Conservation (phyloP, 2,888 invertebrate species). For the Brachynemurus nebulosus region DNA sequence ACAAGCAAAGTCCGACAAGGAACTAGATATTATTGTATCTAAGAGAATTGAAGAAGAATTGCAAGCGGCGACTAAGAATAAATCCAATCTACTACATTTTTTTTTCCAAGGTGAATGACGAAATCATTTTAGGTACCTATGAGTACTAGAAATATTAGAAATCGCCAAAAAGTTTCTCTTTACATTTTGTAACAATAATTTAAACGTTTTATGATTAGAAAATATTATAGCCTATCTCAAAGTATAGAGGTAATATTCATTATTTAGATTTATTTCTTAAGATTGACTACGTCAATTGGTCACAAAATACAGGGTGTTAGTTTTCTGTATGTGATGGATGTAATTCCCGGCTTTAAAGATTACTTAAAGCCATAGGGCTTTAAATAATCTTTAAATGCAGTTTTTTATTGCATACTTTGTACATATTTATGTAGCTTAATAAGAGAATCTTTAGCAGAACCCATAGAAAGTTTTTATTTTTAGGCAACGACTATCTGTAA, state of each 20-base stretch:
- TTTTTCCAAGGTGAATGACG: constrained; percentile 10
- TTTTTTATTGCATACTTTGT: not conserved
- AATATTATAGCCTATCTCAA: not conserved
- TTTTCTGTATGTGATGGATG: not conserved
- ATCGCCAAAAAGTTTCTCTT: not conserved
- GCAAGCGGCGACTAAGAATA: constrained; percentile 10
- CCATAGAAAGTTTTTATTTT: constrained; percentile 6
- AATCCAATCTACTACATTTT: constrained; percentile 9
- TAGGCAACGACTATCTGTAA: constrained; percentile 7
- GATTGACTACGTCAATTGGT: not conserved
- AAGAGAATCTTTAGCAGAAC: not conserved
- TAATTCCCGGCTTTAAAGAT: too few species aligned
- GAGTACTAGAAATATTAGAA: too few species aligned
- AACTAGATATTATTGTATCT: constrained; percentile 9
- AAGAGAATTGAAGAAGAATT: constrained; percentile 8
- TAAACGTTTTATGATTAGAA: not conserved
- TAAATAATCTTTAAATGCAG: not conserved
- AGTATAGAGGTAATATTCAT: not conserved
- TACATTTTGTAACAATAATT: not conserved
- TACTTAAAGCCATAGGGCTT: not conserved
- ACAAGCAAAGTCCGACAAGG: constrained; percentile 10
- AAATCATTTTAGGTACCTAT: too few species aligned
- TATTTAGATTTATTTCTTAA: not conserved
- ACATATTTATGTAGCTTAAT: not conserved
- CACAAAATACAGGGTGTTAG: not conserved